A percentile compares a stretch with the other conserved stretches of the same genome.
Evolutionary conservation across 2,797 vertebrate genomes (phyloP).

Genomic region (Micromesistius poutassou): DNA sequence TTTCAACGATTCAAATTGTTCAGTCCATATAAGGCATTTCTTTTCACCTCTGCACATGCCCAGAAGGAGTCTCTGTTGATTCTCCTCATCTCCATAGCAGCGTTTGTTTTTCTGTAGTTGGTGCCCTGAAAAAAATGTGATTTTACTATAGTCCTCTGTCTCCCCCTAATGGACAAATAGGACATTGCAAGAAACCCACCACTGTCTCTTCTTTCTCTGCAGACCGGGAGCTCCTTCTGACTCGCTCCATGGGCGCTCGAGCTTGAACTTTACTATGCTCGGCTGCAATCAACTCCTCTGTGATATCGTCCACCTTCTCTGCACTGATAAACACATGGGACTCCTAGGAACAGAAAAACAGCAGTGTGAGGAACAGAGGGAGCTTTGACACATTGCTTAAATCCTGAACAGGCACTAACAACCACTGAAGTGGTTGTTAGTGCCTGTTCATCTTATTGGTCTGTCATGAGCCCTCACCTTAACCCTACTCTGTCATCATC

Average conservation of each 20-base stretch:
- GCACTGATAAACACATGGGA: conserved; percentile 75
- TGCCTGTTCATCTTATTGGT: conserved; percentile 20
- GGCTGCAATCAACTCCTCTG: conserved; percentile 69
- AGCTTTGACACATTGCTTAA: neutral
- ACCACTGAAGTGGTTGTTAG: no score
- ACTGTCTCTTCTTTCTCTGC: conserved; percentile 75
- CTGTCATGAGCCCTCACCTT: neutral
- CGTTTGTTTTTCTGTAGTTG: conserved; percentile 87
- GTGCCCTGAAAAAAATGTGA: conserved; percentile 71
- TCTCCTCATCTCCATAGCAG: conserved; percentile 82
- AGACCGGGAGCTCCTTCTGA: conserved; percentile 62
- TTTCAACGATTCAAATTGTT: neutral
- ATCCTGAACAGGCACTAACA: no score
- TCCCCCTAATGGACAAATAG: conserved; percentile 51
- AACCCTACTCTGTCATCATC: neutral
- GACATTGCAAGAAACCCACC: conserved; percentile 60
- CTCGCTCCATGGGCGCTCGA: conserved; percentile 54
- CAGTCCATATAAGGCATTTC: neutral
- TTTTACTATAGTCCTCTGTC: conserved; percentile 44
- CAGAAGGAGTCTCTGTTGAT: conserved; percentile 86
- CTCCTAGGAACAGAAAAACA: conserved; percentile 66
- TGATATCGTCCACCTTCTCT: conserved; percentile 74
- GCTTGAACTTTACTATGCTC: conserved; percentile 63
- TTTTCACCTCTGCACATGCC: conserved; percentile 82
- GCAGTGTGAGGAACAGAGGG: neutral